These are phyloP conservation scores for Germaria angustata DNA, from an alignment of 2,888 invertebrate species.

Conservation along the genomic window DNA sequence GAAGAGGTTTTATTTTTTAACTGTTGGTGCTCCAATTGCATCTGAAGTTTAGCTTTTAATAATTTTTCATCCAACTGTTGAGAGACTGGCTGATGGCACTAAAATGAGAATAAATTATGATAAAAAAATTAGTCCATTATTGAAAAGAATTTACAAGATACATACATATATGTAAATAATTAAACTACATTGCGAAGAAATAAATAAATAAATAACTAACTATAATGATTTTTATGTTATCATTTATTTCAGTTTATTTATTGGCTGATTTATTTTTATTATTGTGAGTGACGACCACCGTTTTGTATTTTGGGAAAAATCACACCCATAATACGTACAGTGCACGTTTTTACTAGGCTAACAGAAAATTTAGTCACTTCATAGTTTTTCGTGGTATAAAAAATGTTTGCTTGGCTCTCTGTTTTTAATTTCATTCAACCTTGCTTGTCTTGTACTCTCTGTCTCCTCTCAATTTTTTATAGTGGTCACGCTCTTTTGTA, in stretches of 20 bases:
- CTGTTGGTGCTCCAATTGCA: constrained; percentile 67
- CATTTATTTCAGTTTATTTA: no score
- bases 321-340: constrained; percentile 30
- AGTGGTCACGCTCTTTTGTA: neutral
- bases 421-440: neutral
- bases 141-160: neutral
- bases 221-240: neutral
- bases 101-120: constrained; percentile 42
- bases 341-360: constrained; percentile 50
- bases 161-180: no score
- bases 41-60: constrained; percentile 74
- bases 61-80: constrained; percentile 73
- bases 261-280: no score
- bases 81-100: constrained; percentile 28
- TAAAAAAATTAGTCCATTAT: neutral
- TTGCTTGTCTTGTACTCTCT: neutral
- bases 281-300: neutral
- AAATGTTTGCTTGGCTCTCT: constrained; percentile 10
- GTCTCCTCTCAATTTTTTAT: neutral
- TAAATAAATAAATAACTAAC: neutral
- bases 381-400: neutral
- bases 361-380: constrained; percentile 21
- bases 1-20: constrained; percentile 36
- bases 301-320: constrained; percentile 2
- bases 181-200: no score